Evolutionary conservation across 2,888 invertebrate genomes (phyloP).

Genomic region (Hydrotaea cyrtoneurina): DNA sequence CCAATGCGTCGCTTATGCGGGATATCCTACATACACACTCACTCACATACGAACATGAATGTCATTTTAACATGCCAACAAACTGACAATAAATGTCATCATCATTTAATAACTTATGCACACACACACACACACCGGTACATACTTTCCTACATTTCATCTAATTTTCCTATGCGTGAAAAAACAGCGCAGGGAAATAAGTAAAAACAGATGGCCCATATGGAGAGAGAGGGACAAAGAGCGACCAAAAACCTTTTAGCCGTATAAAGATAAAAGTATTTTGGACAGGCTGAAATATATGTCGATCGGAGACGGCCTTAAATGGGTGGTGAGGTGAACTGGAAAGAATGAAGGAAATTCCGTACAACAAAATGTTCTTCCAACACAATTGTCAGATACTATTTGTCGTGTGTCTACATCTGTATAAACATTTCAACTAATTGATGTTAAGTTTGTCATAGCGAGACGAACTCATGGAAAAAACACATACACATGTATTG

Average conservation of each 20-base stretch:
- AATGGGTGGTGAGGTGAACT: not conserved
- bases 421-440: constrained; percentile 53
- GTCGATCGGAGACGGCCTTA: no score
- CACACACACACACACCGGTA: no score
- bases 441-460: constrained; percentile 58
- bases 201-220: no score
- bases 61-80: constrained; percentile 45
- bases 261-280: no score
- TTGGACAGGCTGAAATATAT: no score
- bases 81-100: constrained; percentile 52
- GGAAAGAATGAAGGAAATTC: not conserved
- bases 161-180: no score
- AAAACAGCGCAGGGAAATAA: no score
- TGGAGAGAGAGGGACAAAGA: no score
- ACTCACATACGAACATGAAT: constrained; percentile 14
- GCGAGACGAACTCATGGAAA: not conserved
- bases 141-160: no score
- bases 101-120: constrained; percentile 40
- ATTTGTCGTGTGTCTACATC: constrained; percentile 37
- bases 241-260: no score
- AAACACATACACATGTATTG: not conserved
- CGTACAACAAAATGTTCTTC: constrained; percentile 1
- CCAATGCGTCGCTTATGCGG: not conserved
- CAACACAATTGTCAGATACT: constrained; percentile 43
- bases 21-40: no score